A percentile compares a stretch with the other conserved stretches of the same genome.
Evolutionary conservation across 2,888 invertebrate species (phyloP).

Genomic region (Ophion ellenae): DNA sequence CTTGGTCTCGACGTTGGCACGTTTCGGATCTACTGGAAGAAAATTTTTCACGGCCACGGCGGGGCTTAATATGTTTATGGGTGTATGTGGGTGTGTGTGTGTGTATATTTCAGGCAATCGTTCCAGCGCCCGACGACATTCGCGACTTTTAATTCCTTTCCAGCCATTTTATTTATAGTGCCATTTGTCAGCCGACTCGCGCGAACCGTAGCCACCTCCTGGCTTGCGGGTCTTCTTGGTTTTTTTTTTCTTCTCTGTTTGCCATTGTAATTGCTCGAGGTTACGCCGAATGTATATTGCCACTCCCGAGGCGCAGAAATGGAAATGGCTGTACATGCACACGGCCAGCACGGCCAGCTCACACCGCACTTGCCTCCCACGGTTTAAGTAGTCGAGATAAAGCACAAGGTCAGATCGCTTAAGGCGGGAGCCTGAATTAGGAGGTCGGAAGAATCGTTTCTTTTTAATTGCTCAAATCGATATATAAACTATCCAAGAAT

Average conservation of each 20-base stretch:
- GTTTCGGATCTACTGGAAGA: conserved; percentile 41
- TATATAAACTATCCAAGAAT: too few relatives aligned
- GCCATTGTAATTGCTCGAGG: conserved; percentile 68
- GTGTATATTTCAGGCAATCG: conserved; percentile 21
- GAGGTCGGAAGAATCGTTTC: too few relatives aligned
- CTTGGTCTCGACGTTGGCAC: conserved; percentile 30
- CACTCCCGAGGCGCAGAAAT: conserved; percentile 48
- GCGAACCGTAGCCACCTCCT: conserved; percentile 42
- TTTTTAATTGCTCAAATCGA: too few relatives aligned
- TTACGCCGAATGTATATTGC: conserved; percentile 64
- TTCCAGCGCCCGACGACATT: conserved; percentile 53
- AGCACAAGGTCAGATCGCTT: conserved; percentile 59
- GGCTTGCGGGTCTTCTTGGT: conserved; percentile 53
- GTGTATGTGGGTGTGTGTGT: neutral
- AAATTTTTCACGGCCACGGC: conserved; percentile 61
- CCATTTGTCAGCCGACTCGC: conserved; percentile 64
- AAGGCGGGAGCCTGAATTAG: too few relatives aligned
- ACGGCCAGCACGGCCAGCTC: conserved; percentile 28
- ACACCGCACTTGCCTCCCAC: conserved; percentile 35
- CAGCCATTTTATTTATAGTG: conserved; percentile 67
- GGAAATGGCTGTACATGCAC: conserved; percentile 55
- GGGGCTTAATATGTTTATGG: conserved; percentile 27
- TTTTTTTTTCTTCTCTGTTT: neutral
- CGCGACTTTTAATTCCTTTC: conserved; percentile 69
- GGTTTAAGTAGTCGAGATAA: conserved; percentile 65